Base-by-base conservation (phyloP, 2,888 invertebrate genomes). In the Zaprionus bogoriensis region DNA sequence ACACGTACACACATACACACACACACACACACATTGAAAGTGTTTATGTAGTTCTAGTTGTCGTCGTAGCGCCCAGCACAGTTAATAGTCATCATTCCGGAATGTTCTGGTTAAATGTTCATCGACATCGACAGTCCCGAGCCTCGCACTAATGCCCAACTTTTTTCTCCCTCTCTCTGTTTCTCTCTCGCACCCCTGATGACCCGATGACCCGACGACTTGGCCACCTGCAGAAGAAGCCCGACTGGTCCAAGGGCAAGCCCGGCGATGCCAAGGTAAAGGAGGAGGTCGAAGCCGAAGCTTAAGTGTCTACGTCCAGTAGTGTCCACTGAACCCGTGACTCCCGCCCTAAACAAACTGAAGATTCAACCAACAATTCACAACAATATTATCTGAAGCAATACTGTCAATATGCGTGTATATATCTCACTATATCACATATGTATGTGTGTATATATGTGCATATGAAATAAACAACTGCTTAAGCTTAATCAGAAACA, bases 211-310 rank as follows among this genome's bases (percentile, higher is more conserved):
- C n/a, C n/a, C n/a, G n/a, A n/a, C n/a, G n/a, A n/a, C n/a, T n/a
- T n/a, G n/a, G n/a, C 3, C 3, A 23, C 25, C 39, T 50, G 89
- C 95, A 96, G 96, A 97, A 96, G 93, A 97, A 97, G 92, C 96
- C 97, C 89, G 97, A 97, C 93, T 97, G 97, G 97, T 96, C 97
- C 91, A 97, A 97, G 94, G 94, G 94, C 92, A 96, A 96, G 91
- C 94, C 94, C 91, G 96, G 95, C 90, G 96, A 96, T 89, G 94
- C 94, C 92, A 96, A 96, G 95, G 94, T 94, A 93, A 95, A 95
- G 93, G 96, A 95, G 93, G 96, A 94, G 92, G 94, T 94, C 92
- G 94, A 93, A 91, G 94, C 94, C 92, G 96, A 96, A 93, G 96
- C 96, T 94, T 96, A 95, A 95, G 92, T 87, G 89, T 87, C 80